These are phyloP conservation scores for Trachelus stipa DNA, from an alignment of 2,888 invertebrate species.

Conservation along the genomic window DNA sequence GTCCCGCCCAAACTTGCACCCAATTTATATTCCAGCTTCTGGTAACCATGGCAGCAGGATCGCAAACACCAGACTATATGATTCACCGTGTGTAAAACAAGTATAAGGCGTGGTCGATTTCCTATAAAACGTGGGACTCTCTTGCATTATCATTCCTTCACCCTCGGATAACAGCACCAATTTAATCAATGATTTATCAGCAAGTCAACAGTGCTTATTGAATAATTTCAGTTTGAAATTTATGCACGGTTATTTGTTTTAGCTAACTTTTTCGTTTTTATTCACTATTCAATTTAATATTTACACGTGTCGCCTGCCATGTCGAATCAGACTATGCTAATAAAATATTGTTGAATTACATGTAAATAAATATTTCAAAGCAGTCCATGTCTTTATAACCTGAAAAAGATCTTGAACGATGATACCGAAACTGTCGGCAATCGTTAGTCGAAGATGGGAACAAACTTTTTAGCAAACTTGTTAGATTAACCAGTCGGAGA, in stretches of 20 bases:
- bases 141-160: conserved; percentile 3
- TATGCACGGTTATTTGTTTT: not conserved
- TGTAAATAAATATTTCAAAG: not conserved
- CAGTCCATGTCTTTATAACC: not conserved
- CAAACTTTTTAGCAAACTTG: conserved; percentile 19
- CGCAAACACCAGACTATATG: conserved; percentile 24
- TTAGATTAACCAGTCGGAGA: not conserved
- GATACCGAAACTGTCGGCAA: conserved; percentile 16
- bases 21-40: not conserved
- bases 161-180: not conserved
- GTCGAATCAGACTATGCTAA: not conserved
- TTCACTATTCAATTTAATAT: not conserved
- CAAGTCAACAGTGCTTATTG: not conserved
- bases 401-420: not conserved
- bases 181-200: not conserved
- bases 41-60: not conserved
- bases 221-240: not conserved
- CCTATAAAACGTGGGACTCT: conserved; percentile 16
- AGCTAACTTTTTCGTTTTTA: not conserved
- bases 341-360: not conserved
- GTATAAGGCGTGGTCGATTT: conserved; percentile 17
- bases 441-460: conserved; percentile 36
- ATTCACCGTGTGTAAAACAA: conserved; percentile 35
- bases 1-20: not conserved
- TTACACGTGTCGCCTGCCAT: not conserved